These are phyloP conservation scores for Anas platyrhynchos DNA, from an alignment of 2,113 vertebrate species.

Conservation along the genomic window DNA sequence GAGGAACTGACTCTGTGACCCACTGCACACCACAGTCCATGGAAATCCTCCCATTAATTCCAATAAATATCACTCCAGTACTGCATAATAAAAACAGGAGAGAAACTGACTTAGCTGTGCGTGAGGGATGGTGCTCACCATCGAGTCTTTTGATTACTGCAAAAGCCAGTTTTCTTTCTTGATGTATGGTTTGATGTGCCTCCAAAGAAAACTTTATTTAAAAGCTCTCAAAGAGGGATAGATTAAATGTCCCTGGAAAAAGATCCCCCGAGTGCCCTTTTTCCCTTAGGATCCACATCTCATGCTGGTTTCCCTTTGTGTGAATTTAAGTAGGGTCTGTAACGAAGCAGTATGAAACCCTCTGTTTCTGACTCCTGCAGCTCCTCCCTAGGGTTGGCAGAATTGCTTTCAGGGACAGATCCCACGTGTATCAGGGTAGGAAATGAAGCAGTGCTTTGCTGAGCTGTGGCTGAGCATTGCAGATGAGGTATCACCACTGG, in stretches of 20 bases:
- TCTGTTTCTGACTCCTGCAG: background rate
- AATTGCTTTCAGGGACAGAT: background rate
- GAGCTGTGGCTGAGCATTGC: background rate
- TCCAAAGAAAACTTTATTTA: slow-evolving; percentile 47
- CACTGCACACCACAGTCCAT: slow-evolving; percentile 36
- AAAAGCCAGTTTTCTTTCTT: slow-evolving; percentile 12
- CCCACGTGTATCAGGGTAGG: background rate
- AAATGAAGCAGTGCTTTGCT: background rate
- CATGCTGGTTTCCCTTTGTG: background rate
- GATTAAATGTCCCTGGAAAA: slow-evolving; percentile 27
- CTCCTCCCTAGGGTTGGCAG: background rate
- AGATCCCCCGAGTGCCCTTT: background rate
- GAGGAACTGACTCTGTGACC: slow-evolving; percentile 32
- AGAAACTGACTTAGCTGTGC: slow-evolving; percentile 12
- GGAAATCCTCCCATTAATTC: slow-evolving; percentile 51
- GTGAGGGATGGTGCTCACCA: background rate
- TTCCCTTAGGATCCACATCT: background rate
- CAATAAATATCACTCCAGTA: background rate
- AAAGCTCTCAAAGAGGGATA: background rate
- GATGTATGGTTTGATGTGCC: slow-evolving; percentile 18
- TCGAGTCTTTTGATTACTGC: background rate
- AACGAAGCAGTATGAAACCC: background rate
- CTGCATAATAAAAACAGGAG: slow-evolving; percentile 18
- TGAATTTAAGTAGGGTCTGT: background rate
- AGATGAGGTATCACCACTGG: background rate